Evolutionary conservation across 2,888 invertebrate species (phyloP).

Genomic region (Noctua comes): DNA sequence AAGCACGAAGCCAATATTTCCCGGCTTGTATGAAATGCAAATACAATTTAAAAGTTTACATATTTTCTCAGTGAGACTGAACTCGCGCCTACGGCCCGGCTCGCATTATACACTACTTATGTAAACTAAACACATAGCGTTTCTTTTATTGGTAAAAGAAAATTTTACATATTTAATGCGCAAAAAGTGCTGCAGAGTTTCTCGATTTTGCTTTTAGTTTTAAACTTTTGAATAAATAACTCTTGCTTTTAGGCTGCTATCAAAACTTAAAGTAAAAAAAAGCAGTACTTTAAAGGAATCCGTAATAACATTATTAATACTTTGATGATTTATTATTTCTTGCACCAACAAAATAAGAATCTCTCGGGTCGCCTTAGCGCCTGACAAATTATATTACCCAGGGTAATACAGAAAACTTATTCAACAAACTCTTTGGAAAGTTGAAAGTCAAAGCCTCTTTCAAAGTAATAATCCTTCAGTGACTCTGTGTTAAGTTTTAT

Average conservation of each 20-base stretch:
- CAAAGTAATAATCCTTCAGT: slow-evolving; percentile 79
- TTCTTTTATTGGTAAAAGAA: slow-evolving; percentile 40
- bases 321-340: slow-evolving; percentile 60
- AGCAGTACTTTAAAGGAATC: slow-evolving; percentile 26
- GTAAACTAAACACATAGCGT: slow-evolving; percentile 53
- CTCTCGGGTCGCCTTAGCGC: slow-evolving; percentile 71
- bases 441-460: slow-evolving; percentile 82
- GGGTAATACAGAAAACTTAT: slow-evolving; percentile 83
- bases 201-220: neutral
- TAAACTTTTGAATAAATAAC: slow-evolving; percentile 10
- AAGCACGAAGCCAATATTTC: slow-evolving; percentile 86
- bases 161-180: slow-evolving; percentile 39
- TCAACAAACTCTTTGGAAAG: slow-evolving; percentile 83
- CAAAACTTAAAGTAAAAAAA: neutral
- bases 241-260: neutral
- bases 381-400: slow-evolving; percentile 80
- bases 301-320: slow-evolving; percentile 48
- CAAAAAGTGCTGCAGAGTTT: slow-evolving; percentile 18
- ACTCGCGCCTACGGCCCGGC: slow-evolving; percentile 80
- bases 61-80: slow-evolving; percentile 84
- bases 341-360: slow-evolving; percentile 66
- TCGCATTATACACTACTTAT: slow-evolving; percentile 64
- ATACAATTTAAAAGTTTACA: slow-evolving; percentile 90
- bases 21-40: slow-evolving; percentile 87
- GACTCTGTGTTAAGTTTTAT: slow-evolving; percentile 77